phyloP scores from a whole-genome alignment of 1,140 invertebrate genomes.

The Philotrypesis tridentata region DNA sequence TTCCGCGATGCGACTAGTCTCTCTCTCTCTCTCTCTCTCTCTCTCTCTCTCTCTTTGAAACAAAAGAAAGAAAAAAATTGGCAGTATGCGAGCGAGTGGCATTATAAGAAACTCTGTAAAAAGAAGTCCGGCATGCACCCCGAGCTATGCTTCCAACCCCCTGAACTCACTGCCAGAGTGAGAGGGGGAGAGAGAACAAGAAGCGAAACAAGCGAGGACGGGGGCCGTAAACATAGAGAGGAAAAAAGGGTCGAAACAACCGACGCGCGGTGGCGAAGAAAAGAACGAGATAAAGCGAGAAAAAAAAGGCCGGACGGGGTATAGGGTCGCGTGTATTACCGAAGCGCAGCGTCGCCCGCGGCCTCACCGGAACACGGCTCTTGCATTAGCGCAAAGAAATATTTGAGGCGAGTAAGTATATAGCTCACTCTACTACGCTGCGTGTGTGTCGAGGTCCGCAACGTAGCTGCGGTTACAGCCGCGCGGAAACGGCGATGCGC shows the following conservation, averaged over 20 bases:
- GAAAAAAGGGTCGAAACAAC: constrained; percentile 12
- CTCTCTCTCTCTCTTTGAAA: too few species aligned
- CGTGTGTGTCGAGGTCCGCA: background rate
- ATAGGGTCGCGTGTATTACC: constrained; percentile 29
- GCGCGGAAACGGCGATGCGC: background rate
- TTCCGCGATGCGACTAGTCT: too few species aligned
- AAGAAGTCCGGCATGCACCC: background rate
- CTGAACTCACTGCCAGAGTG: background rate
- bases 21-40: too few species aligned
- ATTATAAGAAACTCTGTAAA: background rate
- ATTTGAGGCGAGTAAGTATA: constrained; percentile 67
- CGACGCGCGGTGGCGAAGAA: constrained; percentile 5
- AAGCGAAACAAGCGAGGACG: background rate
- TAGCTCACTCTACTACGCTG: constrained; percentile 6
- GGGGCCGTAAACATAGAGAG: background rate
- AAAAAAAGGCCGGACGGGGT: background rate
- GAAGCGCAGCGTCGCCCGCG: constrained; percentile 9
- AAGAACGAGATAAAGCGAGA: constrained; percentile 1
- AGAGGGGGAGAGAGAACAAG: background rate
- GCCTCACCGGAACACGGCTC: constrained; percentile 65
- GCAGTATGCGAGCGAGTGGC: too few species aligned
- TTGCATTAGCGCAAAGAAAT: constrained; percentile 72
- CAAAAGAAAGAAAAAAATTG: too few species aligned
- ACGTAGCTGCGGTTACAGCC: background rate
- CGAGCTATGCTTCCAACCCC: background rate